These are phyloP conservation scores for Agrypnus murinus DNA, from an alignment of 2,888 invertebrate genomes.

Conservation along the genomic window DNA sequence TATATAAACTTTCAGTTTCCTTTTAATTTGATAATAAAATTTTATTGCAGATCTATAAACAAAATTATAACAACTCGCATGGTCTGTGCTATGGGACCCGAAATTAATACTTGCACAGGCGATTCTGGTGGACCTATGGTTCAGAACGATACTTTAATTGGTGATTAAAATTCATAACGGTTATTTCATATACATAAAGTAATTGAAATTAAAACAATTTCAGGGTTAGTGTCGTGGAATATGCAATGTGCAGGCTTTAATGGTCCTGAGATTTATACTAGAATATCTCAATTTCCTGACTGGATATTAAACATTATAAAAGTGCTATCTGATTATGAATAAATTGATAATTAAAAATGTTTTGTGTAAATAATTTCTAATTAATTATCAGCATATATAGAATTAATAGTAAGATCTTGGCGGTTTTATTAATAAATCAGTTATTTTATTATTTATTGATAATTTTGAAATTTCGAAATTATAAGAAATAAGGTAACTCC, in stretches of 20 bases:
- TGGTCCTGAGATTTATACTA: not conserved
- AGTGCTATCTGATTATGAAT: too few relatives aligned
- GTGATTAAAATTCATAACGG: not conserved
- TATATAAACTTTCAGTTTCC: too few relatives aligned
- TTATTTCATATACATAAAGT: not conserved
- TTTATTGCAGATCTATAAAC: not conserved
- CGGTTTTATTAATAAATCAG: too few relatives aligned
- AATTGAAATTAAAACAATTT: not conserved
- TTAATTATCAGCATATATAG: too few relatives aligned
- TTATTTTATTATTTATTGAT: too few relatives aligned
- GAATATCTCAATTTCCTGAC: not conserved
- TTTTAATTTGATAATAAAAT: too few relatives aligned
- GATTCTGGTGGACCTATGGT: slow-evolving; percentile 8
- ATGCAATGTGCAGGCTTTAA: not conserved
- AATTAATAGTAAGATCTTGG: too few relatives aligned
- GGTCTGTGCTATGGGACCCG: not conserved
- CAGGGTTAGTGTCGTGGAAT: slow-evolving; percentile 2
- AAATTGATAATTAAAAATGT: too few relatives aligned
- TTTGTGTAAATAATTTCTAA: too few relatives aligned
- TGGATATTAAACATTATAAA: too few relatives aligned
- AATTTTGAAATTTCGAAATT: too few relatives aligned
- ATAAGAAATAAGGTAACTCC: too few relatives aligned
- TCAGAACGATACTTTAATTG: slow-evolving; percentile 7
- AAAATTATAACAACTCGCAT: not conserved
- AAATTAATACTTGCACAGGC: not conserved